Evolutionary conservation across 1,140 invertebrate species (phyloP).

Genomic region (Tetragnatha versicolor): DNA sequence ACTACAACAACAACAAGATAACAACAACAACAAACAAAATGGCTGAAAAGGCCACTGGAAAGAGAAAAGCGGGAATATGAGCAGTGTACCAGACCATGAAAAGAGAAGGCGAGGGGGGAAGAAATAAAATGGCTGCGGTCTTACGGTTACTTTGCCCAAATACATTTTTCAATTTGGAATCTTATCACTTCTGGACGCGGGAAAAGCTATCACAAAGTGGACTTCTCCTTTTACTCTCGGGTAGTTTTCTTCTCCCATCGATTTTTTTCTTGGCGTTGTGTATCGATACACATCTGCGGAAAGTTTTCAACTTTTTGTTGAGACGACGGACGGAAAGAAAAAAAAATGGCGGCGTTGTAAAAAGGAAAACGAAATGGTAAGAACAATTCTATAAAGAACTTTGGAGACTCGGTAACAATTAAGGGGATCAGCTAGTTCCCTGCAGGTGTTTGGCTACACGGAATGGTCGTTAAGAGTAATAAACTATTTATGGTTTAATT

Average conservation of each 20-base stretch:
- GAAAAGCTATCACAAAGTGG: conserved; percentile 16
- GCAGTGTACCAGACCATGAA: conserved; percentile 8
- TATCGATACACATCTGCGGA: conserved; percentile 20
- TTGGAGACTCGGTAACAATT: too few relatives aligned
- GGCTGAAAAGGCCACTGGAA: background rate
- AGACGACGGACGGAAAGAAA: background rate
- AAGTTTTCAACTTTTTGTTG: conserved; percentile 28
- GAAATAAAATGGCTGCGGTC: conserved; percentile 21
- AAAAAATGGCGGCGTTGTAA: conserved; percentile 6
- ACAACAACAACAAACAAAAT: conserved; percentile 6
- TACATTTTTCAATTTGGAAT: conserved; percentile 52
- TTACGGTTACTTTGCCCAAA: conserved; percentile 40
- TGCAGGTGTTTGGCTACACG: too few relatives aligned
- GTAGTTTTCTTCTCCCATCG: background rate
- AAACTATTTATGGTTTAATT: too few relatives aligned
- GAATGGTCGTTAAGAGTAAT: too few relatives aligned
- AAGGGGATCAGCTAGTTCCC: too few relatives aligned
- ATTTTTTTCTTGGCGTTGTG: conserved; percentile 7
- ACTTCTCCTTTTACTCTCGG: conserved; percentile 21
- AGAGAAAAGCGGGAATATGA: background rate
- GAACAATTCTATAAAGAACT: too few relatives aligned
- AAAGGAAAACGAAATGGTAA: too few relatives aligned
- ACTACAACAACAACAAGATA: background rate
- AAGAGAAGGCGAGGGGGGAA: background rate
- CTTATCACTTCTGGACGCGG: conserved; percentile 36